phyloP scores from a whole-genome alignment of 2,797 vertebrate genomes.

The Enteromius treurensis region DNA sequence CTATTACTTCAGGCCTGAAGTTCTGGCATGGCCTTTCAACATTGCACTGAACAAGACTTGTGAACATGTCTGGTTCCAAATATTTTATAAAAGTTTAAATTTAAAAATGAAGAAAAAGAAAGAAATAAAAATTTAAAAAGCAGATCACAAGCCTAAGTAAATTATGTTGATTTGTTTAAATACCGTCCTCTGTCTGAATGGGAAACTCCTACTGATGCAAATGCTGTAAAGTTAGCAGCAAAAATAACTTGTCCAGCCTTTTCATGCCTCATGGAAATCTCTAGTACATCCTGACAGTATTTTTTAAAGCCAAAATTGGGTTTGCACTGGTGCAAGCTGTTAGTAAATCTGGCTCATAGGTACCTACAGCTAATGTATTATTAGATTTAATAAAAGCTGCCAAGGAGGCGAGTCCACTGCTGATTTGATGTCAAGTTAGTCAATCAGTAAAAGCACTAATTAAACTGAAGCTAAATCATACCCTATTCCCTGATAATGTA shows the following conservation, averaged over 20 bases:
- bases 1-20: neutral
- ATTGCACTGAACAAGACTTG: neutral
- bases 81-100: too few relatives aligned
- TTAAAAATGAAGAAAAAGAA: too few relatives aligned
- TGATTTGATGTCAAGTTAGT: neutral
- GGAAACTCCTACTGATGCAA: neutral
- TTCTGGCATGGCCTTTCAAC: neutral
- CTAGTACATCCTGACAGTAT: too few relatives aligned
- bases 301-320: too few relatives aligned
- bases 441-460: neutral
- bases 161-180: neutral
- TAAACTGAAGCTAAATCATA: neutral
- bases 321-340: too few relatives aligned
- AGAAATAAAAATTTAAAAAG: too few relatives aligned
- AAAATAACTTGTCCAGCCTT: too few relatives aligned
- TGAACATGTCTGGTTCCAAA: too few relatives aligned
- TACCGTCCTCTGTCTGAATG: neutral
- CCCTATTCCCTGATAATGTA: neutral
- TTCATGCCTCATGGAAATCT: too few relatives aligned
- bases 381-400: neutral
- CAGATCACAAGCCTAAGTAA: neutral
- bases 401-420: neutral
- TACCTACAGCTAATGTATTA: neutral
- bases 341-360: neutral
- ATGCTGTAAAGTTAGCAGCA: neutral